Evolutionary conservation across 2,888 invertebrate species (phyloP), one percentile per base, ranked within the genome.

Genomic region (Nesidiocoris tenuis): DNA sequence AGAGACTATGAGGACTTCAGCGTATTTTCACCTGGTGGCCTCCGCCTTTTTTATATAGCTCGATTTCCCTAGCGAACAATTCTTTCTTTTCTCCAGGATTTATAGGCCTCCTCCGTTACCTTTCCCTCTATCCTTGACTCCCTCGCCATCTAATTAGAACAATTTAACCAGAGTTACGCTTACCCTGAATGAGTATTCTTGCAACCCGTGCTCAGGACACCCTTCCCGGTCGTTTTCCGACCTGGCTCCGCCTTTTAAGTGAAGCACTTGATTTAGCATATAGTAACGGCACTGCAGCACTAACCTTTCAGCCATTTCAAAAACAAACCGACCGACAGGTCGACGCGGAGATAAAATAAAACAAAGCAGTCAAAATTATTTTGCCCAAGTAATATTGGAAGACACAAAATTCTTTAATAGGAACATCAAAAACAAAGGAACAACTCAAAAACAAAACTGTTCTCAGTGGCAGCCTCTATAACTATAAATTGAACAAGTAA

Each of bases 11-110:
- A 65, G 39, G 65, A 39, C 65, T 65, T 39, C 65, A 39, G 65
- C 65, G 25, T 65, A 65, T 65, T 65, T 65, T 65, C 65, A 65
- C 65, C 65, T 65, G 65, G 65, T 39, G 65, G 65, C 65, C 39
- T 39, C 39, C 39, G 12, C 39, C 12, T 65, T 64, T 65, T 65
- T 65, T 65, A 65, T 65, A 3, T 39, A 2, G 65, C 65, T 39
- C 65, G 65, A 65, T 65, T 65, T 65, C 65, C 65, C 65, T 25
- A 39, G 39, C 65, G 65, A 39, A 24, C 65, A 65, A 65, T 65
- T 39, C 65, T 65, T 65, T 65, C 39, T 39, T 65, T 39, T 65
- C 18, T 17, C 65, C 2, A 39, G 65, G 65, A 65, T 65, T 65
- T 65, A 65, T 65, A 17, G 39, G 65, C 24, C 25, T 24, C 65